These are phyloP conservation scores for Ochotona princeps DNA, from an alignment of 2,113 vertebrate genomes.

Conservation along the genomic window DNA sequence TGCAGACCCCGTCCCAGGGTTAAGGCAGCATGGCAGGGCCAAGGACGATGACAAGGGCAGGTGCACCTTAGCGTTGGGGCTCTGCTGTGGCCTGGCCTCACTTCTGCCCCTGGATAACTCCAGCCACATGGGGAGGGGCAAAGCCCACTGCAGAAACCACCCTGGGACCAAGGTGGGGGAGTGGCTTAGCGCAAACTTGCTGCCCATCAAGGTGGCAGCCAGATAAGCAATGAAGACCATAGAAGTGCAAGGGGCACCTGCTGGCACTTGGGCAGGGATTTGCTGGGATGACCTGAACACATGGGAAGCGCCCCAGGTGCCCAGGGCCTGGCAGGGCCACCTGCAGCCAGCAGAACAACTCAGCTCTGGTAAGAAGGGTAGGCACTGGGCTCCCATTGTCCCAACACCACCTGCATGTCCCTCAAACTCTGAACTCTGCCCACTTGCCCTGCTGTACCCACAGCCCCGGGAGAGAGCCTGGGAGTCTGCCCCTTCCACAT, in stretches of 20 bases:
- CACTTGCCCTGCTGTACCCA: accelerated
- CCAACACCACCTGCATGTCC: accelerated
- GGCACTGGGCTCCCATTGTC: background rate
- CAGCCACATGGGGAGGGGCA: background rate
- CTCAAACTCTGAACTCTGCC: background rate
- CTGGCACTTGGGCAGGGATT: too few species aligned
- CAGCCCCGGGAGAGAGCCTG: background rate
- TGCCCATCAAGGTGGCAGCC: background rate
- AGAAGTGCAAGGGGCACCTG: background rate
- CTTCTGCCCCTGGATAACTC: background rate
- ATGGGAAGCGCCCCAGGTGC: background rate
- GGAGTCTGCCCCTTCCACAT: too few species aligned
- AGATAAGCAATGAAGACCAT: background rate
- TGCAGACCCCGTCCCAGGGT: accelerated
- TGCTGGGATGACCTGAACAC: too few species aligned
- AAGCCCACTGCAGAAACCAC: too few species aligned
- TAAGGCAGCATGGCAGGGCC: accelerated
- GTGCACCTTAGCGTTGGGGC: accelerated
- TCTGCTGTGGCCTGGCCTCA: background rate
- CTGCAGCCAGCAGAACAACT: background rate
- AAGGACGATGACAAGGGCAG: accelerated
- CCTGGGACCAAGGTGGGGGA: too few species aligned
- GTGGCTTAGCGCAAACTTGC: background rate
- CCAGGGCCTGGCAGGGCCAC: background rate
- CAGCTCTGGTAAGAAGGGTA: accelerated